A percentile compares a stretch with the other conserved stretches of the same genome.
Conservation (phyloP, 2,113 vertebrate genomes). For the Equus quagga region DNA sequence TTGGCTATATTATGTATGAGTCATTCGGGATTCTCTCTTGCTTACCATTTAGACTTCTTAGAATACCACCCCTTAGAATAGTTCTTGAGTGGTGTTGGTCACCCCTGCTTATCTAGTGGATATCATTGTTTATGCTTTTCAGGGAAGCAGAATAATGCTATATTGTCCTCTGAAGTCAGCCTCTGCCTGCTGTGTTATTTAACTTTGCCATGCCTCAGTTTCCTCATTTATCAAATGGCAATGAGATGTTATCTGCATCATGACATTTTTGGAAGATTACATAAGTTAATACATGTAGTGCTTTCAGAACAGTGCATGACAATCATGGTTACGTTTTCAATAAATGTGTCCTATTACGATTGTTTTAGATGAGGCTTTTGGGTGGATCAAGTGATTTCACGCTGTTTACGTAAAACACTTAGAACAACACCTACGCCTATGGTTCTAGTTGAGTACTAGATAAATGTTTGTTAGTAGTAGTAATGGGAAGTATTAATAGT, state of each 20-base stretch:
- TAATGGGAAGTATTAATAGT: not conserved
- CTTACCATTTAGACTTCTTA: not conserved
- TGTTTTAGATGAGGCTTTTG: conserved; percentile 17
- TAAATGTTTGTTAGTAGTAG: not conserved
- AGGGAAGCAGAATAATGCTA: not conserved
- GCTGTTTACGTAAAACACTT: not conserved
- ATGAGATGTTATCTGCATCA: not conserved
- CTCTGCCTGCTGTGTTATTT: not conserved
- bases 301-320: not conserved
- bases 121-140: not conserved
- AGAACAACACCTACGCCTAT: not conserved
- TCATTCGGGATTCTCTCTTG: not conserved
- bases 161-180: not conserved
- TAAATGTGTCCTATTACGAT: not conserved
- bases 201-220: not conserved
- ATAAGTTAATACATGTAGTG: not conserved
- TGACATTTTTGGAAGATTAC: not conserved
- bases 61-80: not conserved
- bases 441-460: not conserved
- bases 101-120: not conserved
- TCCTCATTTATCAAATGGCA: not conserved
- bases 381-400: not conserved
- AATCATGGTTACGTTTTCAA: not conserved
- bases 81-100: not conserved
- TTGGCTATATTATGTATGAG: not conserved